Percentiles rank a stretch among this genome's conserved stretches.
Evolutionary conservation across 2,113 vertebrate genomes (phyloP).

Genomic region (Mungos mungo): DNA sequence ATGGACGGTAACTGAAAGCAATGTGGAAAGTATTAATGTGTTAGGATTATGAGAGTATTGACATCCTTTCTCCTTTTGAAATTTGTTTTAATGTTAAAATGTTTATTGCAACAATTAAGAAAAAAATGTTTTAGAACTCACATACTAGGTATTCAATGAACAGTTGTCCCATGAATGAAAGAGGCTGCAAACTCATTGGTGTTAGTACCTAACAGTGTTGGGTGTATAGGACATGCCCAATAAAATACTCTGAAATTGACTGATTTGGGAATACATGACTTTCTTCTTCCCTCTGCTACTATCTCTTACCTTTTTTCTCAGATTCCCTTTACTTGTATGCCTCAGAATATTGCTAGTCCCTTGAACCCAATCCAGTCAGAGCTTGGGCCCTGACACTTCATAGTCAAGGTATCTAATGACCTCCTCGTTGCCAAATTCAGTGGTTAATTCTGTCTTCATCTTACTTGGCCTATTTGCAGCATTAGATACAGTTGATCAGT

Average conservation of each 20-base stretch:
- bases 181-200: background rate
- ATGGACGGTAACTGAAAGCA: background rate
- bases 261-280: background rate
- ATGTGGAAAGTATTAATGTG: background rate
- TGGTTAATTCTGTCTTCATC: background rate
- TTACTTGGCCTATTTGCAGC: background rate
- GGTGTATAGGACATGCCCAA: background rate
- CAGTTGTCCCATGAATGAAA: background rate
- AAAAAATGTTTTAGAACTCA: background rate
- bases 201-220: background rate
- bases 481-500: background rate
- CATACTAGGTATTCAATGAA: background rate
- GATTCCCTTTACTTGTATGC: background rate
- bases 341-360: background rate
- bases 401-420: background rate
- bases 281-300: background rate
- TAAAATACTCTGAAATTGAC: background rate
- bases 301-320: background rate
- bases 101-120: background rate
- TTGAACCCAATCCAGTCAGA: background rate
- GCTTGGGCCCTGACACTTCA: background rate
- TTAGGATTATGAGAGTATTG: background rate
- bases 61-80: background rate
- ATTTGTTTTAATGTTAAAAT: conserved; percentile 27
- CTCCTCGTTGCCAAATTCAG: background rate